Conservation (phyloP, 2,113 vertebrate species). For the Sakesphorus luctuosus region DNA sequence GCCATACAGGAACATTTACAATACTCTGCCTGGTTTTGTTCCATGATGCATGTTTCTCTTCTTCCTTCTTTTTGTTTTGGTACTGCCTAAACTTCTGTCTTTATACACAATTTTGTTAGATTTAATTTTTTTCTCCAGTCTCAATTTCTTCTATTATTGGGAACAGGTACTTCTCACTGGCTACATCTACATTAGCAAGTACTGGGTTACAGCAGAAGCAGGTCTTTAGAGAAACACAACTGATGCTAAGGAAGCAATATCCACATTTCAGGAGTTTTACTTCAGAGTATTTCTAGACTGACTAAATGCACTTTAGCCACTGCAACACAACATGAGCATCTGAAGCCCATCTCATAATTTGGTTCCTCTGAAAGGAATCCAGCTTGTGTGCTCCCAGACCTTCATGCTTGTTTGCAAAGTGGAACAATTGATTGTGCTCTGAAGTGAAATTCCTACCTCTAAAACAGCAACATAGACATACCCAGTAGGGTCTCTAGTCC, state of each 20-base stretch:
- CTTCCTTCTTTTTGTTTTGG: background rate
- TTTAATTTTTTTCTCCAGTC: background rate
- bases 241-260: background rate
- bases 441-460: background rate
- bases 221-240: background rate
- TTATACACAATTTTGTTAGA: background rate
- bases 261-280: background rate
- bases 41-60: background rate
- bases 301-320: background rate
- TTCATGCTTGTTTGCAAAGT: background rate
- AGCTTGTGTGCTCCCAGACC: background rate
- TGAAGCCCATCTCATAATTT: background rate
- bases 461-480: background rate
- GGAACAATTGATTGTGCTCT: background rate
- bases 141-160: background rate
- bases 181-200: background rate
- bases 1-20: background rate
- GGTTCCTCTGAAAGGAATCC: background rate
- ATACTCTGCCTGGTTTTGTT: background rate
- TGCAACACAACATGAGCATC: background rate
- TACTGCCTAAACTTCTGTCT: background rate
- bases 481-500: background rate
- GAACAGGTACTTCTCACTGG: background rate
- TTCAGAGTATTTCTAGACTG: background rate
- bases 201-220: background rate